These are phyloP conservation scores for Lasioglossum lativentre DNA, from an alignment of 2,888 invertebrate genomes.

Conservation along the genomic window DNA sequence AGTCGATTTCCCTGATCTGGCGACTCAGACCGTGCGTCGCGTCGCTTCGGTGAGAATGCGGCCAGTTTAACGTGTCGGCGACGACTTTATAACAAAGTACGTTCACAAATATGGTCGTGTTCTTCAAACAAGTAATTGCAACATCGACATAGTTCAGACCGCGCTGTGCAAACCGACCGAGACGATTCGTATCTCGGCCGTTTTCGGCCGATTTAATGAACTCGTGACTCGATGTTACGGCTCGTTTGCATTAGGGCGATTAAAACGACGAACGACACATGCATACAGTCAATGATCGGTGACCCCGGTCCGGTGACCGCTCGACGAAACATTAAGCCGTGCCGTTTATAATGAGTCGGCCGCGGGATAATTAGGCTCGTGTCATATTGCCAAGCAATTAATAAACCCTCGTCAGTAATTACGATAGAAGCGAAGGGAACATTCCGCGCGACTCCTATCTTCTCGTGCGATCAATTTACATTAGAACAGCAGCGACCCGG, in stretches of 20 bases:
- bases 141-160: not conserved
- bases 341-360: slow-evolving; percentile 56
- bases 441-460: slow-evolving; percentile 43
- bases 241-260: slow-evolving; percentile 46
- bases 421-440: slow-evolving; percentile 37
- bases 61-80: not conserved
- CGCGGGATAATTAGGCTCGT: slow-evolving; percentile 59
- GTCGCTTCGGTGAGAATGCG: not conserved
- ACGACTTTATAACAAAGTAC: not conserved
- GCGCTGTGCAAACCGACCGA: not conserved
- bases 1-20: too few relatives aligned
- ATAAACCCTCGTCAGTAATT: slow-evolving; percentile 57
- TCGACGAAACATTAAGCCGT: slow-evolving; percentile 34
- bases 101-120: not conserved
- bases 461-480: slow-evolving; percentile 57
- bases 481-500: slow-evolving; percentile 43
- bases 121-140: not conserved
- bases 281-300: slow-evolving; percentile 7
- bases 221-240: slow-evolving; percentile 33
- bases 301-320: slow-evolving; percentile 23
- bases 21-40: too few relatives aligned
- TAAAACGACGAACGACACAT: slow-evolving; percentile 34
- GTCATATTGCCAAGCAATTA: slow-evolving; percentile 61
- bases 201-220: slow-evolving; percentile 44
- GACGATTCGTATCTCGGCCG: not conserved